Percentiles rank a stretch among this genome's conserved stretches.
Conservation (phyloP, 2,888 invertebrate species). For the Corythucha ciliata region DNA sequence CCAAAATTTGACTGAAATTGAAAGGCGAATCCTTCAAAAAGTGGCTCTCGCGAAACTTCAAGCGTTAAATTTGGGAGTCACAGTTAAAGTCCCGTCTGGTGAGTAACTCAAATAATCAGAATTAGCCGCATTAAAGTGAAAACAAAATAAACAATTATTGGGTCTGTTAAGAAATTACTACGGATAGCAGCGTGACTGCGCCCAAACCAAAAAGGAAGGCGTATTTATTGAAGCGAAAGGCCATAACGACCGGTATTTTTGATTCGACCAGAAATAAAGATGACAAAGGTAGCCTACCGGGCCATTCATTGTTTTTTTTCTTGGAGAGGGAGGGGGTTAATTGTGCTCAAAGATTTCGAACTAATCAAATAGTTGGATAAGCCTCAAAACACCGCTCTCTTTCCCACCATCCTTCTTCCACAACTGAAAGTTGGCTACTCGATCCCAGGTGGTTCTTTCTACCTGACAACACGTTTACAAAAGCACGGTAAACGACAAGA, state of each 20-base stretch:
- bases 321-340: no score
- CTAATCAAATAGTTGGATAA: no score
- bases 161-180: not conserved
- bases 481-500: no score
- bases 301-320: not conserved
- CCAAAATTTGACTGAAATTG: constrained; percentile 65
- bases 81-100: constrained; percentile 75
- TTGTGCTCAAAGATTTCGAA: no score
- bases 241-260: constrained; percentile 79
- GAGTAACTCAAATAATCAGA: constrained; percentile 19
- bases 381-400: no score
- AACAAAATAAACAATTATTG: not conserved
- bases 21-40: constrained; percentile 69
- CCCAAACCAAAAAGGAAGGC: constrained; percentile 68
- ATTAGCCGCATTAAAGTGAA: not conserved
- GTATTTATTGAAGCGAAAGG: constrained; percentile 74
- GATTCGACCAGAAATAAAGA: constrained; percentile 53
- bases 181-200: constrained; percentile 40
- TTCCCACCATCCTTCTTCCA: no score
- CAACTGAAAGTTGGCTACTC: no score
- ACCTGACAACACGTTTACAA: no score
- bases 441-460: no score
- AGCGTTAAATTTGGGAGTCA: constrained; percentile 73
- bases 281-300: constrained; percentile 50
- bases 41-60: constrained; percentile 78